Evolutionary conservation across 2,888 invertebrate species (phyloP).

Genomic region (Cerastis leucographa): DNA sequence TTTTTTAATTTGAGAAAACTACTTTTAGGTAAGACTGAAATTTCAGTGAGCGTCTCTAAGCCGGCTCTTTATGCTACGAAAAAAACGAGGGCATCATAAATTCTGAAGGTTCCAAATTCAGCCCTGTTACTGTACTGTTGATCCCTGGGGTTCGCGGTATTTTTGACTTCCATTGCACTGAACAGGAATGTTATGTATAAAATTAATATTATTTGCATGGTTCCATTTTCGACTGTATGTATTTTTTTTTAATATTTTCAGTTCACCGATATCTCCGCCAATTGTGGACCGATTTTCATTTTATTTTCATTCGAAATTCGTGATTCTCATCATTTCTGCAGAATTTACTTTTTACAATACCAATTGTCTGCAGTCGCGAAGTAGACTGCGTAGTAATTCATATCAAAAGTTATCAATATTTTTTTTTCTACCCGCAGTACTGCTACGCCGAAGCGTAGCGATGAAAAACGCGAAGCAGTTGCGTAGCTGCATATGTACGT

Average conservation of each 20-base stretch:
- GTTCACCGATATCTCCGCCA: no score
- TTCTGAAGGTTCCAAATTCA: background rate
- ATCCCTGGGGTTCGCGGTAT: background rate
- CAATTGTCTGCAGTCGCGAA: background rate
- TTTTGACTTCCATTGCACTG: background rate
- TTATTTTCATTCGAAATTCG: no score
- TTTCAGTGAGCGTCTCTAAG: background rate
- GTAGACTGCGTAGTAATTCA: background rate
- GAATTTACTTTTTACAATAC: background rate
- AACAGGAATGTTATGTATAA: background rate
- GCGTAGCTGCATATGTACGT: background rate
- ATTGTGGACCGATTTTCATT: no score
- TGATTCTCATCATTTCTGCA: no score
- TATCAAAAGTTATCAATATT: background rate
- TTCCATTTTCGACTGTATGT: no score
- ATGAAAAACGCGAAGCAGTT: background rate
- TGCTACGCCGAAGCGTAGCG: background rate
- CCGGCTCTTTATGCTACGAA: background rate
- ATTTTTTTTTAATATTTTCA: no score
- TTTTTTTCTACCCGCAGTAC: background rate
- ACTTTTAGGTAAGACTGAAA: background rate
- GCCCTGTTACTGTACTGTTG: background rate
- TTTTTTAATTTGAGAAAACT: no score
- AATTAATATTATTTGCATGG: background rate
- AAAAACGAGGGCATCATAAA: background rate